Conservation (phyloP, 2,113 vertebrate species). For the Gymnogyps californianus region DNA sequence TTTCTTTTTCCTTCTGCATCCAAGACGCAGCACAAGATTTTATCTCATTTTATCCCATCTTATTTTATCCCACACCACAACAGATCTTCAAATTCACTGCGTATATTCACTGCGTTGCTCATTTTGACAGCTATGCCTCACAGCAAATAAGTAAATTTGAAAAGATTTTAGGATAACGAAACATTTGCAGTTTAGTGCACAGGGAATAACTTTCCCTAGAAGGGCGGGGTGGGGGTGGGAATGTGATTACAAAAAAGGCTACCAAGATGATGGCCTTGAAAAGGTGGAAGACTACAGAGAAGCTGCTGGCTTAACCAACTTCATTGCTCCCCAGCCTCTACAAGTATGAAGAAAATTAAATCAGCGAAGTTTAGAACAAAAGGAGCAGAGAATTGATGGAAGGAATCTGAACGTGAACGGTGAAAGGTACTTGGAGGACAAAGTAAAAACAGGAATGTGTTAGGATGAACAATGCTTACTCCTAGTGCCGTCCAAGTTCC, state of each 20-base stretch:
- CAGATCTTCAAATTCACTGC: not conserved
- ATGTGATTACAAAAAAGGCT: not conserved
- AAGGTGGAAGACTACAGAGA: not conserved
- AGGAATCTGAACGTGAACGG: rapidly evolving
- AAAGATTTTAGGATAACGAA: not conserved
- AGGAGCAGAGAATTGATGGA: not conserved
- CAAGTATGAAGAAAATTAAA: not conserved
- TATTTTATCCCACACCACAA: not conserved
- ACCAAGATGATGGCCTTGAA: not conserved
- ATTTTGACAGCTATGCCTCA: not conserved
- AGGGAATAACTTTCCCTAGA: not conserved
- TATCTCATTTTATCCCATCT: not conserved
- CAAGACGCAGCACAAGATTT: not conserved
- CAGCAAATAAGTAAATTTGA: not conserved
- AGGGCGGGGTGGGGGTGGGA: no score
- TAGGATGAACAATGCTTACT: not conserved
- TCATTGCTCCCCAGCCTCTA: not conserved
- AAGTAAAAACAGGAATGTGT: not conserved
- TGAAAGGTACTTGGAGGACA: not conserved
- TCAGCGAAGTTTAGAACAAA: not conserved
- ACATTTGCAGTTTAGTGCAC: not conserved
- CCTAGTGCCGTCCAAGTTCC: not conserved
- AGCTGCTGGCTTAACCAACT: not conserved
- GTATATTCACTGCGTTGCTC: not conserved
- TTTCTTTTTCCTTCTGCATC: not conserved